These are phyloP conservation scores for Rhogogaster chlorosoma DNA, from an alignment of 2,888 invertebrate species.

Conservation along the genomic window DNA sequence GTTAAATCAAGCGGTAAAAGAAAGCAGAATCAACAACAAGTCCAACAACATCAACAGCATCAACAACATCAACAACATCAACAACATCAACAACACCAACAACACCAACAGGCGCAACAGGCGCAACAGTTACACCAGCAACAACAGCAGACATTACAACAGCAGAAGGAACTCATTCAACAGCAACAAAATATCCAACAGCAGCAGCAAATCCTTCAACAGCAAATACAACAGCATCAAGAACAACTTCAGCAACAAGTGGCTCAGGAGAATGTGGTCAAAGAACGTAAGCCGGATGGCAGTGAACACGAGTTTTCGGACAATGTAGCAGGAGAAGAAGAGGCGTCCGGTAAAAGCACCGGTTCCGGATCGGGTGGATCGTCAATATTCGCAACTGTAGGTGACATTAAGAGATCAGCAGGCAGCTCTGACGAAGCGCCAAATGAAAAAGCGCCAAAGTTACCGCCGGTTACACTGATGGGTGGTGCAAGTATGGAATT, in stretches of 20 bases:
- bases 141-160: slow-evolving; percentile 69
- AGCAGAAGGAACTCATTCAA: slow-evolving; percentile 60
- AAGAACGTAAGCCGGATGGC: slow-evolving; percentile 80
- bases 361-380: slow-evolving; percentile 83
- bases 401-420: slow-evolving; percentile 85
- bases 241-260: slow-evolving; percentile 72
- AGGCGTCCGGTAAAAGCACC: slow-evolving; percentile 81
- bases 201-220: slow-evolving; percentile 51
- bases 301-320: slow-evolving; percentile 83
- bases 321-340: slow-evolving; percentile 81
- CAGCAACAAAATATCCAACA: slow-evolving; percentile 67
- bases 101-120: slow-evolving; percentile 61
- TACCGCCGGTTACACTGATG: slow-evolving; percentile 80
- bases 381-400: slow-evolving; percentile 86
- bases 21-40: slow-evolving; percentile 66
- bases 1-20: slow-evolving; percentile 79
- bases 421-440: slow-evolving; percentile 82
- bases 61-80: slow-evolving; percentile 62
- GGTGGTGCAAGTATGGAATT: slow-evolving; percentile 89
- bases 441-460: slow-evolving; percentile 74
- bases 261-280: slow-evolving; percentile 77
- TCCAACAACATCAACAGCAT: slow-evolving; percentile 62
- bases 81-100: slow-evolving; percentile 62
- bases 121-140: slow-evolving; percentile 61
- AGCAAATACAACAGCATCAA: slow-evolving; percentile 66